phyloP scores from a whole-genome alignment of 1,140 invertebrate species.

The Geopemphigus sp. region DNA sequence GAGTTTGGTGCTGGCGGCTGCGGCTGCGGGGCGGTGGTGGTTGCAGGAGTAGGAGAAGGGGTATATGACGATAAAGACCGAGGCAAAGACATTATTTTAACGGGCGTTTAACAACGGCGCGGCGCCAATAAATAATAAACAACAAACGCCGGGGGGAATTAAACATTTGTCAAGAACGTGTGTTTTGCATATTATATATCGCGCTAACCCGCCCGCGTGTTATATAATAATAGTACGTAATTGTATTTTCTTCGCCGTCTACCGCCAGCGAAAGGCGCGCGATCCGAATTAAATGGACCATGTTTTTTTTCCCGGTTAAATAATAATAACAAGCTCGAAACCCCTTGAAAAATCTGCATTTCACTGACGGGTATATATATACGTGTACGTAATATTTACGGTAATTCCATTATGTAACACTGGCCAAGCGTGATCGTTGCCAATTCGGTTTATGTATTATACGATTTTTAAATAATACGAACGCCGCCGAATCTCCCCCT shows the following conservation, averaged over 20 bases:
- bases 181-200: conserved; percentile 22
- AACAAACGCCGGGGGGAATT: conserved; percentile 14
- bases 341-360: conserved; percentile 35
- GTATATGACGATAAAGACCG: not conserved
- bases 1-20: too few relatives aligned
- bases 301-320: conserved; percentile 36
- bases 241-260: conserved; percentile 2
- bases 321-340: conserved; percentile 6
- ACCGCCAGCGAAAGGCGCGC: not conserved
- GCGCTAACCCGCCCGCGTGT: too few relatives aligned
- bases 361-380: not conserved
- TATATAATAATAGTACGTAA: not conserved
- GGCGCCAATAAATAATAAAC: conserved; percentile 16
- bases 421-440: conserved; percentile 36
- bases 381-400: conserved; percentile 10
- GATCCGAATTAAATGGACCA: conserved; percentile 21
- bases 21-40: too few relatives aligned
- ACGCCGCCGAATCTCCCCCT: not conserved
- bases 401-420: conserved; percentile 31
- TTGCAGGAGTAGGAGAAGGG: not conserved
- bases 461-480: conserved; percentile 7
- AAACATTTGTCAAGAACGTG: conserved; percentile 46
- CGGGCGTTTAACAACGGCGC: not conserved
- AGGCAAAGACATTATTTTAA: conserved; percentile 14
- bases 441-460: conserved; percentile 22